phyloP scores from a whole-genome alignment of 2,888 invertebrate species.

The Papilio elwesi region DNA sequence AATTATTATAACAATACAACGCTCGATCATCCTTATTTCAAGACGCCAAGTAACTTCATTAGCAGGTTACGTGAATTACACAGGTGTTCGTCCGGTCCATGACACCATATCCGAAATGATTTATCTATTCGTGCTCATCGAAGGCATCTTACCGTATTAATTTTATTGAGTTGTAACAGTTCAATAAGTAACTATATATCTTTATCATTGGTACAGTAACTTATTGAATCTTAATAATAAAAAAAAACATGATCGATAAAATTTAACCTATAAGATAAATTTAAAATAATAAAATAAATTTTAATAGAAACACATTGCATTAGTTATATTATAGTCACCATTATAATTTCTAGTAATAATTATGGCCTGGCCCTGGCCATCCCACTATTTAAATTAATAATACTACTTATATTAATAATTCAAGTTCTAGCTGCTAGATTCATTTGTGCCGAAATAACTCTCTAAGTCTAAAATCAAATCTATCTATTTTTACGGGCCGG shows the following conservation, averaged over 20 bases:
- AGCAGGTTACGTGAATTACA: slow-evolving; percentile 48
- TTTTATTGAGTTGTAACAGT: slow-evolving; percentile 10
- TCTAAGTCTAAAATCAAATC: too few species aligned
- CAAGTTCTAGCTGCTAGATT: too few species aligned
- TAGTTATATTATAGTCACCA: too few species aligned
- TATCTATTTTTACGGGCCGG: too few species aligned
- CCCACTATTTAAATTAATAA: too few species aligned
- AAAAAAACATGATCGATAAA: background rate
- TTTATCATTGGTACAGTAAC: background rate
- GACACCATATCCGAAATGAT: slow-evolving; percentile 66
- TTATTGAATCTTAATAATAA: background rate
- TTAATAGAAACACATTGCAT: too few species aligned
- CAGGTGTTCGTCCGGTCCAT: slow-evolving; percentile 81
- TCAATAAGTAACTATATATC: background rate
- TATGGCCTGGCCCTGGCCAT: too few species aligned
- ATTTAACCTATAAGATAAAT: too few species aligned
- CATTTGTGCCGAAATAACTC: too few species aligned
- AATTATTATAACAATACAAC: background rate
- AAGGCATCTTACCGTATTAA: slow-evolving; percentile 6
- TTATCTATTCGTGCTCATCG: slow-evolving; percentile 41
- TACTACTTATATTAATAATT: too few species aligned
- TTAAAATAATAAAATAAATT: too few species aligned
- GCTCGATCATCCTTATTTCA: slow-evolving; percentile 3
- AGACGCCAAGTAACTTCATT: slow-evolving; percentile 54
- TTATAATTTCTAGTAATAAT: too few species aligned